These are phyloP conservation scores for Acrossocheilus fasciatus DNA, from an alignment of 2,797 vertebrate genomes.

Conservation along the genomic window DNA sequence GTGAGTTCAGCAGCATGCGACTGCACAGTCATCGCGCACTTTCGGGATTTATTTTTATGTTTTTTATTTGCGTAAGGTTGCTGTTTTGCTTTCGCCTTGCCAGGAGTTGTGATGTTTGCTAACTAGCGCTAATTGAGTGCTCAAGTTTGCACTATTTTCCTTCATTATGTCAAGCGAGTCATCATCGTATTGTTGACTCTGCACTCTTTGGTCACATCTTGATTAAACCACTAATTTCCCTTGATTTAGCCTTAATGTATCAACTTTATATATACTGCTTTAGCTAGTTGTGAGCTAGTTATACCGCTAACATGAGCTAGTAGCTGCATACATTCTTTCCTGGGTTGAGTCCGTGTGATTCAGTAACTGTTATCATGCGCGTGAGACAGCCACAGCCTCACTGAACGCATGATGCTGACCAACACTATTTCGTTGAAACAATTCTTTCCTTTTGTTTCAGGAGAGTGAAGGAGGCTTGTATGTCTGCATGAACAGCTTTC, in stretches of 20 bases:
- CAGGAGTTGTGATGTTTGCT: neutral
- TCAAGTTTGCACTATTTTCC: constrained; percentile 9
- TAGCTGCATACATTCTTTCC: neutral
- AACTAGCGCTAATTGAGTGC: constrained; percentile 13
- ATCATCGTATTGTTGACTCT: constrained; percentile 31
- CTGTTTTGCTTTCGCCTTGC: neutral
- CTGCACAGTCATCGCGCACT: constrained; percentile 28
- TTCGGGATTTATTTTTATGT: neutral
- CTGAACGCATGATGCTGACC: neutral
- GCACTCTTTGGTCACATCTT: constrained; percentile 4
- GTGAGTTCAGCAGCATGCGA: constrained; percentile 77
- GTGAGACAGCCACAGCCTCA: neutral
- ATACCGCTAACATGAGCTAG: neutral
- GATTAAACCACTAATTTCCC: neutral
- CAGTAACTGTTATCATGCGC: neutral
- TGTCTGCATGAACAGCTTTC: constrained; percentile 98
- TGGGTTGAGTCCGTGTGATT: neutral
- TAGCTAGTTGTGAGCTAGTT: neutral
- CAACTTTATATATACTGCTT: neutral
- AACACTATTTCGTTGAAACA: neutral
- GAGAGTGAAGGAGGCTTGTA: constrained; percentile 96
- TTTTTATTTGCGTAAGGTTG: neutral
- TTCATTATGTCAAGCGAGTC: constrained; percentile 3
- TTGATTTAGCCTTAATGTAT: too few relatives aligned
- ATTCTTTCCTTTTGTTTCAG: constrained; percentile 69